Conservation (phyloP, 2,888 invertebrate species). For the Tethea ocularis region DNA sequence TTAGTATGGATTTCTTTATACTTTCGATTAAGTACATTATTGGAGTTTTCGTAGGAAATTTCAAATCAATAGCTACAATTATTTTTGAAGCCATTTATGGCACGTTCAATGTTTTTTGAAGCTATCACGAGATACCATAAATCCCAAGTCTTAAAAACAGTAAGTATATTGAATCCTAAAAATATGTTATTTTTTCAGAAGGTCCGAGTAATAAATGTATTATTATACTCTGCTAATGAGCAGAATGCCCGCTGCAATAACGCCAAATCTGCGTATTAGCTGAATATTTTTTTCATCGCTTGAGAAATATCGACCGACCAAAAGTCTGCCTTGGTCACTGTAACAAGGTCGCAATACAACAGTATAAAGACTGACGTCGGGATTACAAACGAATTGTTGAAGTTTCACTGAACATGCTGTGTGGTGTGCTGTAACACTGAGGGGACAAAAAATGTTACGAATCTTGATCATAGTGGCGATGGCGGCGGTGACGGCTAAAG, state of each 20-base stretch:
- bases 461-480: slow-evolving; percentile 19
- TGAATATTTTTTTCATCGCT: slow-evolving; percentile 17
- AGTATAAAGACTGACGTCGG: slow-evolving; percentile 17
- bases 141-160: too few species aligned
- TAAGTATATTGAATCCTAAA: background rate
- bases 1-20: too few species aligned
- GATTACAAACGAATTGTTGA: background rate
- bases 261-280: slow-evolving; percentile 14
- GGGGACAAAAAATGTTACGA: slow-evolving; percentile 14
- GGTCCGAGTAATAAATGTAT: too few species aligned
- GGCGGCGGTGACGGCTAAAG: slow-evolving; percentile 24
- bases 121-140: too few species aligned
- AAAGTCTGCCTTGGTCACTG: slow-evolving; percentile 21
- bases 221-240: too few species aligned
- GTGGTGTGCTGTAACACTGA: slow-evolving; percentile 9
- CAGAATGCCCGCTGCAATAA: background rate
- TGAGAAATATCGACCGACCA: slow-evolving; percentile 23
- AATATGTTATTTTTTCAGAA: background rate
- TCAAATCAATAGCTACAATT: too few species aligned
- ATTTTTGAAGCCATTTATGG: too few species aligned
- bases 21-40: too few species aligned
- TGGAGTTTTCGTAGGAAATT: too few species aligned
- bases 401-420: slow-evolving; percentile 16
- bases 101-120: background rate
- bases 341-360: slow-evolving; percentile 16